Percentiles rank a stretch among this genome's conserved stretches.
Conservation (phyloP, 2,797 vertebrate genomes). For the Sebastes itinus region DNA sequence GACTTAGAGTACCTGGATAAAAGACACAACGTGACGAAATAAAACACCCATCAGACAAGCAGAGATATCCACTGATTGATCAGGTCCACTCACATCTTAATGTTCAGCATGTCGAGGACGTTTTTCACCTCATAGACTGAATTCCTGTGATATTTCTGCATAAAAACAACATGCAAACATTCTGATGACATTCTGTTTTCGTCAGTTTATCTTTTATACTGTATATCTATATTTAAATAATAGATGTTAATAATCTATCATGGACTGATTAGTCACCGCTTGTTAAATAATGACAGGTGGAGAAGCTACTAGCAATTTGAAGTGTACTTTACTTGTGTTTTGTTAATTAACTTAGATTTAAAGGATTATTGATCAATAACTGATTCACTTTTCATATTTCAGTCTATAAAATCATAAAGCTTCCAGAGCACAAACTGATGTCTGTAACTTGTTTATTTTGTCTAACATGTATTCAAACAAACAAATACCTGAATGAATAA, state of each 20-base stretch:
- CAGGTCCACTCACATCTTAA: conserved; percentile 58
- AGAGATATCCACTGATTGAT: neutral
- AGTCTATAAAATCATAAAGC: neutral
- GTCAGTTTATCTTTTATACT: neutral
- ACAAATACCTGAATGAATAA: neutral
- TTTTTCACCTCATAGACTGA: neutral
- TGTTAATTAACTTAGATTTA: neutral
- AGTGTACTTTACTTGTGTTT: neutral
- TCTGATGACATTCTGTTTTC: neutral
- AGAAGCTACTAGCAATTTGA: neutral
- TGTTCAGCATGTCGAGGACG: conserved; percentile 33
- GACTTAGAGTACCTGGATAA: conserved; percentile 55
- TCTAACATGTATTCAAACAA: neutral
- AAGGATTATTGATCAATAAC: neutral
- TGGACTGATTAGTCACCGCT: neutral
- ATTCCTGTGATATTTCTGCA: neutral
- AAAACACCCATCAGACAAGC: neutral
- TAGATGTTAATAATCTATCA: neutral
- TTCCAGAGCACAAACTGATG: neutral
- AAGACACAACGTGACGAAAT: fast-evolving
- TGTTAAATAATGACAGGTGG: neutral
- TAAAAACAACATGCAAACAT: neutral
- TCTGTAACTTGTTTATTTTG: neutral
- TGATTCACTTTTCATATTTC: neutral
- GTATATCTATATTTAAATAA: neutral